A percentile compares a stretch with the other conserved stretches of the same genome.
Evolutionary conservation across 2,888 invertebrate genomes (phyloP).

Genomic region (Lacanobia wlatinum): DNA sequence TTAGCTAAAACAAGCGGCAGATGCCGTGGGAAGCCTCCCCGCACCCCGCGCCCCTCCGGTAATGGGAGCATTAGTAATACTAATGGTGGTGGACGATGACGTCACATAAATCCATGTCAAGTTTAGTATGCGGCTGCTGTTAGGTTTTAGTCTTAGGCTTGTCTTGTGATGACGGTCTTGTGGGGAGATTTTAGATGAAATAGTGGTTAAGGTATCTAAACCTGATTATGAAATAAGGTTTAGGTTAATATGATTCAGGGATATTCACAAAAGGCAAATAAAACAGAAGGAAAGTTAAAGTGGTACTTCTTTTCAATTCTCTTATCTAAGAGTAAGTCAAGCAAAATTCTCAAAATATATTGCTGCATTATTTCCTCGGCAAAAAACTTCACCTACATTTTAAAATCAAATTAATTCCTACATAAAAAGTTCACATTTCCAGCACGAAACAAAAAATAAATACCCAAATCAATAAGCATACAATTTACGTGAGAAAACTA

Average conservation of each 20-base stretch:
- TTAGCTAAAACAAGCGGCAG: constrained; percentile 91
- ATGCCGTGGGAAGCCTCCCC: constrained; percentile 80
- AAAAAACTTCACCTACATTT: neutral
- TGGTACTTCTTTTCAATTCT: too few relatives aligned
- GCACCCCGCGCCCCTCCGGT: constrained; percentile 77
- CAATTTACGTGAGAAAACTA: constrained; percentile 86
- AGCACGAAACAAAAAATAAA: constrained; percentile 59
- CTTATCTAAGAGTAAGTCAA: too few relatives aligned
- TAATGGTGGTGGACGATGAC: constrained; percentile 89
- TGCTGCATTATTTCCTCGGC: neutral
- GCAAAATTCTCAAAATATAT: neutral
- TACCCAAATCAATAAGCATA: constrained; percentile 80
- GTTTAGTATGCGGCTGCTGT: constrained; percentile 79
- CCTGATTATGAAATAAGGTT: neutral
- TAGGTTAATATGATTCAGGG: fast-evolving
- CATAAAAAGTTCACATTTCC: neutral
- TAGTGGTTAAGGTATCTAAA: neutral
- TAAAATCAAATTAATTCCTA: neutral
- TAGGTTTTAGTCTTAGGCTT: constrained; percentile 60
- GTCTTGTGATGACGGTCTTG: constrained; percentile 38
- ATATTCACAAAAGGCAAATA: too few relatives aligned
- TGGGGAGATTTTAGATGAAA: constrained; percentile 1
- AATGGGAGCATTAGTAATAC: constrained; percentile 90
- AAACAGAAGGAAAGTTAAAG: too few relatives aligned
- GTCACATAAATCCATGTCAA: constrained; percentile 89